These are phyloP conservation scores for Gasteruption jaculator DNA, from an alignment of 2,888 invertebrate species.

Conservation along the genomic window DNA sequence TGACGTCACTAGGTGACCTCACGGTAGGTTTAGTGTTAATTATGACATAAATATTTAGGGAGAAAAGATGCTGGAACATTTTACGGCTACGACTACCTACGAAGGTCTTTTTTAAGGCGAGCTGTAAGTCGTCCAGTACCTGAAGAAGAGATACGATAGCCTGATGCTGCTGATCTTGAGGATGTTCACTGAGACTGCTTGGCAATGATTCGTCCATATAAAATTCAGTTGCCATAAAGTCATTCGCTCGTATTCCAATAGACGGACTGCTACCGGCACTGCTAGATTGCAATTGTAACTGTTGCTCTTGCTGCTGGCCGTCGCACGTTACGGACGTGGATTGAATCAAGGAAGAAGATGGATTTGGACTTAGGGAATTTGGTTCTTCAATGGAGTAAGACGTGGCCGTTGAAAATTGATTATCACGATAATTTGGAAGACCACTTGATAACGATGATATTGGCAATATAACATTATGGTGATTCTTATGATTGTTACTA, in stretches of 20 bases:
- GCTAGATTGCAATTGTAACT: conserved; percentile 46
- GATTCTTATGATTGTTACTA: conserved; percentile 6
- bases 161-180: conserved; percentile 53
- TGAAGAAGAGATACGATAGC: conserved; percentile 51
- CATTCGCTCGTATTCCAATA: conserved; percentile 51
- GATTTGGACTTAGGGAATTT: conserved; percentile 28
- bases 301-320: conserved; percentile 46
- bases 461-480: conserved; percentile 11
- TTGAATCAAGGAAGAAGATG: conserved; percentile 25
- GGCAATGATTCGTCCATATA: conserved; percentile 87
- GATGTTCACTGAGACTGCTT: conserved; percentile 73
- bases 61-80: conserved; percentile 35
- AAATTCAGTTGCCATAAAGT: conserved; percentile 78
- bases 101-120: conserved; percentile 39
- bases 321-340: conserved; percentile 45
- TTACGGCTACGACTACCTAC: conserved; percentile 41
- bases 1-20: too few species aligned
- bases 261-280: conserved; percentile 47
- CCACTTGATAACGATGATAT: conserved; percentile 14
- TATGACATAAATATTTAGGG: conserved; percentile 17
- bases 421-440: conserved; percentile 21
- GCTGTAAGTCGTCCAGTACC: conserved; percentile 48
- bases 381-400: conserved; percentile 19
- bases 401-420: conserved; percentile 14
- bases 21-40: too few species aligned